These are phyloP conservation scores for Maconellicoccus hirsutus DNA, from an alignment of 1,140 invertebrate species.

Conservation along the genomic window DNA sequence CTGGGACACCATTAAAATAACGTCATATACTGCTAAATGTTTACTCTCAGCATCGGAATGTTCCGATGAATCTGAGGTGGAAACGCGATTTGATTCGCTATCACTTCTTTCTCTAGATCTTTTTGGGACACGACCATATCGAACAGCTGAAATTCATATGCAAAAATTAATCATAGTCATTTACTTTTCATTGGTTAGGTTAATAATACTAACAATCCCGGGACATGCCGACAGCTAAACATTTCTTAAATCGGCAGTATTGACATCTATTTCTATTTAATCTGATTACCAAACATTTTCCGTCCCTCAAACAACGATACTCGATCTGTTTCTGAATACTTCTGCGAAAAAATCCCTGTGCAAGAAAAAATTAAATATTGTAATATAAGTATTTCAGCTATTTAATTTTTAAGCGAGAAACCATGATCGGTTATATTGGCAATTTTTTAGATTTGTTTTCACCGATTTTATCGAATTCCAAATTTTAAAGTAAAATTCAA, in stretches of 20 bases:
- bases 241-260: constrained; percentile 97
- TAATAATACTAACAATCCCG: constrained; percentile 74
- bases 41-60: constrained; percentile 34
- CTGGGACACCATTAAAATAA: constrained; percentile 76
- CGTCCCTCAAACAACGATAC: constrained; percentile 89
- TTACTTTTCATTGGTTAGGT: background rate
- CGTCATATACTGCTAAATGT: constrained; percentile 63
- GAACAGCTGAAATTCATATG: constrained; percentile 56
- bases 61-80: constrained; percentile 32
- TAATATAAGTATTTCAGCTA: background rate
- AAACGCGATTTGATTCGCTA: constrained; percentile 35
- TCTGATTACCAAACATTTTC: constrained; percentile 91
- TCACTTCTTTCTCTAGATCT: constrained; percentile 68
- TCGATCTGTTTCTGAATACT: constrained; percentile 98
- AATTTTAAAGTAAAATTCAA: too few species aligned
- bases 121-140: constrained; percentile 92
- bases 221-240: constrained; percentile 94
- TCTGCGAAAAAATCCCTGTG: constrained; percentile 54
- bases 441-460: too few species aligned
- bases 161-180: background rate
- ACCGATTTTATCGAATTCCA: too few species aligned
- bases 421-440: too few species aligned
- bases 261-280: constrained; percentile 95
- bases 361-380: constrained; percentile 17
- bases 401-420: too few species aligned